Evolutionary conservation across 2,113 vertebrate species (phyloP).

Genomic region (Equus quagga): DNA sequence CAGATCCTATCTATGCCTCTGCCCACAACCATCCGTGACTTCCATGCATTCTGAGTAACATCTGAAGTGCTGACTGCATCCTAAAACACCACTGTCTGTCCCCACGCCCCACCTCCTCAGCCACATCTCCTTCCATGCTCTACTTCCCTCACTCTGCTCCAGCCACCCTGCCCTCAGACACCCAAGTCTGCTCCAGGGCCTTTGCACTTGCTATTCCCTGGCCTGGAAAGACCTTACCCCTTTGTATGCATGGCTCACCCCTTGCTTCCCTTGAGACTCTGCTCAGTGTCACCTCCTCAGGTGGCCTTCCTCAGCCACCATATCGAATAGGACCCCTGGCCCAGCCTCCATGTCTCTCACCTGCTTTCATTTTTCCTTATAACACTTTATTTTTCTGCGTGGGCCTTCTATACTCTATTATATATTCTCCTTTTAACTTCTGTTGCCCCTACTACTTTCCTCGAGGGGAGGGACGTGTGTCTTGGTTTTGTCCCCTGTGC

Average conservation of each 20-base stretch:
- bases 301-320: background rate
- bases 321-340: too few relatives aligned
- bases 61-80: fast-evolving
- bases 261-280: background rate
- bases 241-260: background rate
- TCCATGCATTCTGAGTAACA: background rate
- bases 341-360: fast-evolving
- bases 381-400: background rate
- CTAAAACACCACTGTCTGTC: fast-evolving
- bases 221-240: background rate
- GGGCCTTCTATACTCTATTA: background rate
- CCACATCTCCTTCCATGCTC: background rate
- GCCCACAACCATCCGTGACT: background rate
- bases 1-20: background rate
- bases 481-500: background rate
- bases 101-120: background rate
- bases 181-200: background rate
- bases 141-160: background rate
- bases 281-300: background rate
- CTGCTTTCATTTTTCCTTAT: background rate
- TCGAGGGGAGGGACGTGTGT: background rate
- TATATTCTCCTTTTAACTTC: background rate
- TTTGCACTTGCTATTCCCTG: background rate
- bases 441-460: background rate
- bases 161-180: background rate